Evolutionary conservation across 2,888 invertebrate genomes (phyloP).

Genomic region (Ochlodes sylvanus): DNA sequence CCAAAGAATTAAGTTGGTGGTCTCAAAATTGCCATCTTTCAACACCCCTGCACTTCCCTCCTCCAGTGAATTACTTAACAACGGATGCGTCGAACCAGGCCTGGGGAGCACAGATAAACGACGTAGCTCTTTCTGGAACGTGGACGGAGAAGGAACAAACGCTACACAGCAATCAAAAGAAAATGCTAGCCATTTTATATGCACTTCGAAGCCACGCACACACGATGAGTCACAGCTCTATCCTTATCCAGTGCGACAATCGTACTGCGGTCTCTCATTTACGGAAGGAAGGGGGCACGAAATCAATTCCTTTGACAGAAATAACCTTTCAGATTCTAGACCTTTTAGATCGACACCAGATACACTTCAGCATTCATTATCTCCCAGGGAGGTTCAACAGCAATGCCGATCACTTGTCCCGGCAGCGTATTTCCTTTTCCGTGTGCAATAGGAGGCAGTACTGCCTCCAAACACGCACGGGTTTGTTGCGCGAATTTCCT

Average conservation of each 20-base stretch:
- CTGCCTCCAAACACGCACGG: too few species aligned
- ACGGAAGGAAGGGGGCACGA: slow-evolving; percentile 39
- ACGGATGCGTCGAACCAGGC: not conserved
- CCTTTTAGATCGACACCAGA: slow-evolving; percentile 18
- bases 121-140: not conserved
- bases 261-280: slow-evolving; percentile 35
- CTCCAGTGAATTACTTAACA: not conserved
- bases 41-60: not conserved
- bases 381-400: too few species aligned
- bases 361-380: slow-evolving; percentile 14
- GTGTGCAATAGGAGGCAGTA: too few species aligned
- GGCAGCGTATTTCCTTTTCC: too few species aligned
- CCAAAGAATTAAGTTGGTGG: not conserved
- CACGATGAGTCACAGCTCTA: slow-evolving; percentile 10
- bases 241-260: slow-evolving; percentile 39
- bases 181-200: not conserved
- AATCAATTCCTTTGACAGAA: slow-evolving; percentile 28
- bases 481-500: too few species aligned
- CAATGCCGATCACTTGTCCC: too few species aligned
- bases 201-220: slow-evolving; percentile 21
- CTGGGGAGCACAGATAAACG: not conserved
- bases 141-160: not conserved
- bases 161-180: not conserved
- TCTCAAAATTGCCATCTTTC: not conserved
- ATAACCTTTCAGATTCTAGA: slow-evolving; percentile 29